phyloP scores from a whole-genome alignment of 2,888 invertebrate genomes.

The Tridacna gigas region DNA sequence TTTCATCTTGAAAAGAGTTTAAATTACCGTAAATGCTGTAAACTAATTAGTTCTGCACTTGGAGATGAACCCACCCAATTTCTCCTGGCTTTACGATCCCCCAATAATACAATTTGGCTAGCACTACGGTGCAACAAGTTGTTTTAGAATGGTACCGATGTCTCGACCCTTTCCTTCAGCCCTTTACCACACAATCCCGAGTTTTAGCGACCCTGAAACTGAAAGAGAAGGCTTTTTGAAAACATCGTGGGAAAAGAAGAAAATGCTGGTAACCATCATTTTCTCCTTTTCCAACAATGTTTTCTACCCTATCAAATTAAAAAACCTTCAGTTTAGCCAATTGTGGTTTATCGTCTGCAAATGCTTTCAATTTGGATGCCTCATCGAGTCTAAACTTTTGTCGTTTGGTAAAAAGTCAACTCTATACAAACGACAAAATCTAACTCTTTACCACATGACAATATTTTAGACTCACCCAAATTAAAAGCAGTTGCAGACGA shows the following conservation, averaged over 20 bases:
- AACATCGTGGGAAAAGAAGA: neutral
- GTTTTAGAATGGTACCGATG: too few species aligned
- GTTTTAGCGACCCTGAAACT: neutral
- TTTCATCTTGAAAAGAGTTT: slow-evolving; percentile 8
- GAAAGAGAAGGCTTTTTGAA: neutral
- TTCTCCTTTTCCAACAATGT: neutral
- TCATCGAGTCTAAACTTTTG: too few species aligned
- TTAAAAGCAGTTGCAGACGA: too few species aligned
- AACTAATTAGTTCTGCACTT: slow-evolving; percentile 12
- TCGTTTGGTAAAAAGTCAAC: too few species aligned
- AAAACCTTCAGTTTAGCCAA: neutral
- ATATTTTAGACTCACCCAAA: too few species aligned
- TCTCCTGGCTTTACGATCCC: neutral
- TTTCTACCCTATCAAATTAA: neutral
- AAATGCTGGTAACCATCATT: neutral
- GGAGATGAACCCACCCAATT: neutral
- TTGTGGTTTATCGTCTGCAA: neutral
- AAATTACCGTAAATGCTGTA: slow-evolving; percentile 11
- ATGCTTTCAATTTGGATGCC: neutral
- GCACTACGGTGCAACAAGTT: too few species aligned
- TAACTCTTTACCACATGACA: too few species aligned
- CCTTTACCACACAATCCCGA: neutral
- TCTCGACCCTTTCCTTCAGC: neutral
- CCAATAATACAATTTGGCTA: too few species aligned
- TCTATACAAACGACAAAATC: too few species aligned